These are phyloP conservation scores for Caenorhabditis uteleia DNA, from an alignment of 2,888 invertebrate species.

Conservation along the genomic window DNA sequence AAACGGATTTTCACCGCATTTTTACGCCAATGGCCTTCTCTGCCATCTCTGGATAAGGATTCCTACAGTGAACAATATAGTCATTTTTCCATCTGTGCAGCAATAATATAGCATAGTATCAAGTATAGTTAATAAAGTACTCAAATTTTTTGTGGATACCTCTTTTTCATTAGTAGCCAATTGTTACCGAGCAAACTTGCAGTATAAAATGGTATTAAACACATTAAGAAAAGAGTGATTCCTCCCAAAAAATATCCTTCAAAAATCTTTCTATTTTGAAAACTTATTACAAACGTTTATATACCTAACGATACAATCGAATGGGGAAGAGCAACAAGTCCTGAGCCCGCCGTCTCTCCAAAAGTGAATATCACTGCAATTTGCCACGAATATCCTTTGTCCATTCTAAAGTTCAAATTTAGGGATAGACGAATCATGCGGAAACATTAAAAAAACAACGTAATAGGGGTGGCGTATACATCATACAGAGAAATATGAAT, in stretches of 20 bases:
- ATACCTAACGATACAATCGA: slow-evolving; percentile 34
- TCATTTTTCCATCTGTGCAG: slow-evolving; percentile 28
- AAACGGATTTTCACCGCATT: too few relatives aligned
- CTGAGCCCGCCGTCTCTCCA: slow-evolving; percentile 45
- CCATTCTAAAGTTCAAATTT: too few relatives aligned
- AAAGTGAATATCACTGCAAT: slow-evolving; percentile 42
- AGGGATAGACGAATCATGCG: too few relatives aligned
- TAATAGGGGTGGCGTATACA: too few relatives aligned
- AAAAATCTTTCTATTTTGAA: not conserved
- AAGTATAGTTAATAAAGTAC: not conserved
- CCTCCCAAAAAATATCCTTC: slow-evolving; percentile 32
- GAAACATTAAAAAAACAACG: too few relatives aligned
- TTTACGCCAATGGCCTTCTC: slow-evolving; percentile 26
- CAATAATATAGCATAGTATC: not conserved
- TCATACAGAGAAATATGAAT: too few relatives aligned
- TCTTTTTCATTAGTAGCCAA: slow-evolving; percentile 38
- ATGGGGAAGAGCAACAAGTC: slow-evolving; percentile 40
- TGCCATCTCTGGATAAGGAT: slow-evolving; percentile 46
- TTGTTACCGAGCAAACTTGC: slow-evolving; percentile 35
- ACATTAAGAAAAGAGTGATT: slow-evolving; percentile 17
- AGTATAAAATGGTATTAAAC: slow-evolving; percentile 36
- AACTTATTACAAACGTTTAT: not conserved
- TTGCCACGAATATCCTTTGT: slow-evolving; percentile 30
- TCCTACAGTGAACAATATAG: slow-evolving; percentile 33
- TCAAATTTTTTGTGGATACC: slow-evolving; percentile 11